Evolutionary conservation across 1,140 invertebrate species (phyloP).

Genomic region (Ceratoteleas bidentatus): DNA sequence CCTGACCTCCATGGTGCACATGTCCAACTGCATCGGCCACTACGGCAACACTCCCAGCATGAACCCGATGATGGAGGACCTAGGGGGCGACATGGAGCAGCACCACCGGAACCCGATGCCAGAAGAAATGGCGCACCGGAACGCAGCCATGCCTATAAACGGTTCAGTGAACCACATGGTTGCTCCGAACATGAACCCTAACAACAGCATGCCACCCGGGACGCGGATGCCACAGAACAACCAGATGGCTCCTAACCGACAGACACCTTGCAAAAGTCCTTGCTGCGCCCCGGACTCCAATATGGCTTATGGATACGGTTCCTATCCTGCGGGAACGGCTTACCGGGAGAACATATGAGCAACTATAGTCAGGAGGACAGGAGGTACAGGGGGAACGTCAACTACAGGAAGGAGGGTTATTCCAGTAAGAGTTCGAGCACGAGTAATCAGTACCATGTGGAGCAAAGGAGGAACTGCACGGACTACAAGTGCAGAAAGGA

Average conservation of each 20-base stretch:
- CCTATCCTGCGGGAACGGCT: slow-evolving; percentile 69
- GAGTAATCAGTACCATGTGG: slow-evolving; percentile 60
- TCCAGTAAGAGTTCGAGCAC: slow-evolving; percentile 66
- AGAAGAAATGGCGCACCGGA: slow-evolving; percentile 71
- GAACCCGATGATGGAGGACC: slow-evolving; percentile 66
- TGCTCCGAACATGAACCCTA: slow-evolving; percentile 52
- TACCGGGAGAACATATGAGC: slow-evolving; percentile 73
- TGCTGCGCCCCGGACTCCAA: slow-evolving; percentile 75
- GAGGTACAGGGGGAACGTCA: slow-evolving; percentile 68
- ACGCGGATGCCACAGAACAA: slow-evolving; percentile 50
- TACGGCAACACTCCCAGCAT: slow-evolving; percentile 54
- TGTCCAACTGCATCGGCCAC: slow-evolving; percentile 67
- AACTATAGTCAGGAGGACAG: slow-evolving; percentile 67
- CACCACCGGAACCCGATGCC: slow-evolving; percentile 56
- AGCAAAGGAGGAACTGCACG: slow-evolving; percentile 71
- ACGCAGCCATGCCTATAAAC: slow-evolving; percentile 68
- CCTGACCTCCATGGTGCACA: slow-evolving; percentile 59
- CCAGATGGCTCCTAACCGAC: slow-evolving; percentile 62
- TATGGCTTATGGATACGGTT: slow-evolving; percentile 71
- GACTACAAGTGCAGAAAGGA: slow-evolving; percentile 77
- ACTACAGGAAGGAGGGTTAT: slow-evolving; percentile 72
- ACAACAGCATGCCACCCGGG: slow-evolving; percentile 37
- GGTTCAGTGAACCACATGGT: slow-evolving; percentile 57
- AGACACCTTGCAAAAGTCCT: slow-evolving; percentile 72
- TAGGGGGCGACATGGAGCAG: slow-evolving; percentile 37